Evolutionary conservation across 1,140 invertebrate species (phyloP).

Genomic region (Caenorhabditis inopinata): DNA sequence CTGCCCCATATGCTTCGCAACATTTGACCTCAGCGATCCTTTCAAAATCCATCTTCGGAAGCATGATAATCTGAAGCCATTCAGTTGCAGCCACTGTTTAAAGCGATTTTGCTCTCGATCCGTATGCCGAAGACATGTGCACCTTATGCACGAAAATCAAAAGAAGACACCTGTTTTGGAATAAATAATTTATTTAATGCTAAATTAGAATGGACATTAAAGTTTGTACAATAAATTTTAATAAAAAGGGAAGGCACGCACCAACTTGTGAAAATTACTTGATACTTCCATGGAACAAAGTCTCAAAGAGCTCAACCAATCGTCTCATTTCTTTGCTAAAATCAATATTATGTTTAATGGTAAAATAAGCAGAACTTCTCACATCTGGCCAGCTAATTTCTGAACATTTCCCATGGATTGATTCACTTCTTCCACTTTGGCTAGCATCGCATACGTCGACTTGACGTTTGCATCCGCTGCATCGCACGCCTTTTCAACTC

Average conservation of each 20-base stretch:
- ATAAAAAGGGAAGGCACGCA: neutral
- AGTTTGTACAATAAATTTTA: neutral
- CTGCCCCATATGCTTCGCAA: neutral
- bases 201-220: too few species aligned
- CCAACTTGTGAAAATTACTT: conserved; percentile 35
- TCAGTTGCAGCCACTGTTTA: conserved; percentile 10
- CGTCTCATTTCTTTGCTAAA: conserved; percentile 45
- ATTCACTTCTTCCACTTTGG: conserved; percentile 50
- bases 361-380: neutral
- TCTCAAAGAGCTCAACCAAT: conserved; percentile 46
- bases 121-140: neutral
- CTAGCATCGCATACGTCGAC: conserved; percentile 47
- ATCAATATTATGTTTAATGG: neutral
- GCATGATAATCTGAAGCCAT: conserved; percentile 8
- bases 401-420: conserved; percentile 20
- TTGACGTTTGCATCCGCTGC: conserved; percentile 45
- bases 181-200: too few species aligned
- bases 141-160: conserved; percentile 6
- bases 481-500: conserved; percentile 45
- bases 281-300: conserved; percentile 39
- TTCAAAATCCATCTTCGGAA: conserved; percentile 12
- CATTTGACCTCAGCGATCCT: conserved; percentile 1
- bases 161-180: neutral
- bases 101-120: conserved; percentile 3
- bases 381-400: conserved; percentile 42